A percentile compares a stretch with the other conserved stretches of the same genome.
phyloP scores from a whole-genome alignment of 2,797 vertebrate genomes.

The Leptatherina wallacei region DNA sequence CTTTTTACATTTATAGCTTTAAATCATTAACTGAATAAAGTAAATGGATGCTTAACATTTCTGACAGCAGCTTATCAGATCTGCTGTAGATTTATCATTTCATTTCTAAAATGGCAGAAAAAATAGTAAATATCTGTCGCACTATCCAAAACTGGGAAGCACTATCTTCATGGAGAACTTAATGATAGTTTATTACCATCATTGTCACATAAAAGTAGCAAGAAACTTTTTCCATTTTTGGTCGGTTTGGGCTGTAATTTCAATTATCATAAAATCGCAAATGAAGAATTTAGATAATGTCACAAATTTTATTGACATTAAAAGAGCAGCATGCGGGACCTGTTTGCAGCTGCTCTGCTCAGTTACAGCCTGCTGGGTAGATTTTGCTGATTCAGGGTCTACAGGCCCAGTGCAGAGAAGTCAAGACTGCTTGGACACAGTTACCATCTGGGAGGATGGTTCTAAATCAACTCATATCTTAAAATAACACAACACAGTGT shows the following conservation, averaged over 20 bases:
- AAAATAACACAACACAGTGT: background rate
- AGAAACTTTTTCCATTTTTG: background rate
- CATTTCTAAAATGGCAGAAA: background rate
- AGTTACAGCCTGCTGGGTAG: slow-evolving; percentile 10
- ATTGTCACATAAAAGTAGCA: background rate
- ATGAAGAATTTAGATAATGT: background rate
- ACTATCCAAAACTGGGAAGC: background rate
- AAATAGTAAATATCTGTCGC: background rate
- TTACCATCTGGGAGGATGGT: slow-evolving; percentile 6
- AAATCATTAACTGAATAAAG: too few species aligned
- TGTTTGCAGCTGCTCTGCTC: slow-evolving; percentile 27
- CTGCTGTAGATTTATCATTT: too few species aligned
- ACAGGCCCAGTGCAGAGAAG: slow-evolving; percentile 22
- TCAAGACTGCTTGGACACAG: slow-evolving; percentile 13
- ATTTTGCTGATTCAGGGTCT: slow-evolving; percentile 60
- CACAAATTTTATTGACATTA: background rate
- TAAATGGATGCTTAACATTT: too few species aligned
- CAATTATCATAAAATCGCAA: background rate
- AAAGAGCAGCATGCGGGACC: background rate
- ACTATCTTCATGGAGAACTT: background rate
- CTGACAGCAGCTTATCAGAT: too few species aligned
- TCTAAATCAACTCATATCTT: background rate
- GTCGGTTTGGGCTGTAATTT: background rate
- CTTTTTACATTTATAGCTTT: too few species aligned
- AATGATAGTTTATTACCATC: background rate